These are phyloP conservation scores for Trichacis sp. DNA, from an alignment of 2,888 invertebrate genomes.

Conservation along the genomic window DNA sequence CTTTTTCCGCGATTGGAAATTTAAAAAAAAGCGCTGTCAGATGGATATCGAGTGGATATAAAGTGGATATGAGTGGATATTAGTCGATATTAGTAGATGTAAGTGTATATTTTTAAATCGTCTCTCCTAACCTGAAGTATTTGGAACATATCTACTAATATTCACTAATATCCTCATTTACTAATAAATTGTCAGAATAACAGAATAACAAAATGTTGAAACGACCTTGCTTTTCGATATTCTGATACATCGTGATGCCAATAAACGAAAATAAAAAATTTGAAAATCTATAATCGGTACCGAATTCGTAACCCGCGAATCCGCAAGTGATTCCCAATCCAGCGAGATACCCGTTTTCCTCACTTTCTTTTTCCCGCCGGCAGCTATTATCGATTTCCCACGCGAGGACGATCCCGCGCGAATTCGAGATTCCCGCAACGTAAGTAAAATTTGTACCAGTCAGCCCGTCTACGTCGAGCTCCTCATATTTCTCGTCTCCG, in stretches of 20 bases:
- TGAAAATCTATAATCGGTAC: conserved; percentile 18
- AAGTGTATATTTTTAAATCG: too few relatives aligned
- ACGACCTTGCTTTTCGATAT: too few relatives aligned
- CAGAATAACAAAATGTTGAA: too few relatives aligned
- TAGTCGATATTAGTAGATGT: too few relatives aligned
- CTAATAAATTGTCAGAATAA: too few relatives aligned
- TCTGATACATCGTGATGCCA: conserved; percentile 18
- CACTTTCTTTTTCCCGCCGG: conserved; percentile 40
- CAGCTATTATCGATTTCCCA: conserved; percentile 36
- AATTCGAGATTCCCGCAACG: conserved; percentile 44
- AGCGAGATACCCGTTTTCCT: conserved; percentile 30
- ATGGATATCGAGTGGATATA: too few relatives aligned
- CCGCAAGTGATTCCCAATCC: conserved; percentile 25
- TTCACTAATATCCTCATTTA: too few relatives aligned
- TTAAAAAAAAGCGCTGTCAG: too few relatives aligned
- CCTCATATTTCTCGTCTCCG: conserved; percentile 7
- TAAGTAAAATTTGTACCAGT: conserved; percentile 54
- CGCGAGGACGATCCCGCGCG: conserved; percentile 34
- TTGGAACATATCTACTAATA: too few relatives aligned
- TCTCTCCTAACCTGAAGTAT: too few relatives aligned
- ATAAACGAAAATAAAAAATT: conserved; percentile 20
- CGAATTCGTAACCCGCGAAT: conserved; percentile 27
- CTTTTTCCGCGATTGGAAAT: too few relatives aligned
- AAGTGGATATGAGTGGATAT: too few relatives aligned
- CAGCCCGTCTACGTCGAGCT: conserved; percentile 26